These are phyloP conservation scores for Neodon shergylaensis DNA, from an alignment of 2,113 vertebrate species.

Conservation along the genomic window DNA sequence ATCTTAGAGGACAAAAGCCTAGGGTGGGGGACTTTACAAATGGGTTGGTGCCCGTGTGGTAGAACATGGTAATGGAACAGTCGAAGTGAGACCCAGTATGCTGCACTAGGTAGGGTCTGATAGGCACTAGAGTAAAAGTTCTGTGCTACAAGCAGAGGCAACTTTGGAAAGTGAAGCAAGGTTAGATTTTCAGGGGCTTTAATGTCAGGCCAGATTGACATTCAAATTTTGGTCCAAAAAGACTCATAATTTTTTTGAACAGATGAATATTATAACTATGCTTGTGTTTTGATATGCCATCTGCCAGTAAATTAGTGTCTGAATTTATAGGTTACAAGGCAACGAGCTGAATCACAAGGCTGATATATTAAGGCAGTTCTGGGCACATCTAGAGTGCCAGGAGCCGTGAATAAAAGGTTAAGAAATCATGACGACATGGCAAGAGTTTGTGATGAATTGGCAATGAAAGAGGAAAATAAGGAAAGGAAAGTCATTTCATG, in stretches of 20 bases:
- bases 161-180: background rate
- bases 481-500: background rate
- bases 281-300: conserved; percentile 27
- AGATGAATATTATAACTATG: background rate
- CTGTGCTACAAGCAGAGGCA: background rate
- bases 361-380: background rate
- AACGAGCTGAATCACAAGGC: background rate
- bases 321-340: background rate
- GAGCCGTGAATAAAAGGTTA: background rate
- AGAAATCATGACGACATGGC: background rate
- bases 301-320: background rate
- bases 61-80: background rate
- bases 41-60: background rate
- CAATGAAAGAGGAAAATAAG: background rate
- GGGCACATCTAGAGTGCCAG: background rate
- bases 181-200: conserved; percentile 11
- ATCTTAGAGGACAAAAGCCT: background rate
- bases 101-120: background rate
- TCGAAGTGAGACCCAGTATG: background rate
- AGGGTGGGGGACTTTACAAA: background rate
- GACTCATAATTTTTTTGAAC: background rate
- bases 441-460: background rate
- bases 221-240: conserved; percentile 16
- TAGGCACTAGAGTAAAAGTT: background rate
- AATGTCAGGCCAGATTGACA: background rate